A percentile compares a stretch with the other conserved stretches of the same genome.
Evolutionary conservation across 2,797 vertebrate genomes (phyloP).

Genomic region (Limnodromus scolopaceus): DNA sequence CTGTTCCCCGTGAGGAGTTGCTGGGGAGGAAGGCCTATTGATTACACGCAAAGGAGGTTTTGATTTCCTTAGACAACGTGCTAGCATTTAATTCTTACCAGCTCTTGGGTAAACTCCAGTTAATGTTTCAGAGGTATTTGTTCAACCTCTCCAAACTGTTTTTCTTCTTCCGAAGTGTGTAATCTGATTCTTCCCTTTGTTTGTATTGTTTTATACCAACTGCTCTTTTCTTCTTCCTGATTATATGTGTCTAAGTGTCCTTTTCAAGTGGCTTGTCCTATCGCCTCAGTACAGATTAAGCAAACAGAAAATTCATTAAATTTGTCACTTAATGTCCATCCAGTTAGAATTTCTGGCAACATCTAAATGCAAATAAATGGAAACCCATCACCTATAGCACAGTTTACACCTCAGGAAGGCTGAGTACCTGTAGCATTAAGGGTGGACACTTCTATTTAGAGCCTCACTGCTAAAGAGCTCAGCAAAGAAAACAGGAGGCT

Average conservation of each 20-base stretch:
- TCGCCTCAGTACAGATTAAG: neutral
- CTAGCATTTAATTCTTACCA: neutral
- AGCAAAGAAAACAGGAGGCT: neutral
- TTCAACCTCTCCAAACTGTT: neutral
- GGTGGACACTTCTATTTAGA: neutral
- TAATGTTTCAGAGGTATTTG: neutral
- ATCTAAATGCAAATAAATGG: neutral
- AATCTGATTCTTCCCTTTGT: neutral
- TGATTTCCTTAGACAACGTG: neutral
- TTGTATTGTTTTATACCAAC: neutral
- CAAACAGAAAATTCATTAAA: neutral
- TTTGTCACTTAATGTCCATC: neutral
- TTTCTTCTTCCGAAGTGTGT: neutral
- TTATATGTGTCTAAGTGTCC: neutral
- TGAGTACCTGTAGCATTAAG: neutral
- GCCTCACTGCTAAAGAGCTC: neutral
- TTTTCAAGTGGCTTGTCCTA: neutral
- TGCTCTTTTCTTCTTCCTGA: neutral
- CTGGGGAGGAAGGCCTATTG: neutral
- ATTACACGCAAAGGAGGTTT: neutral
- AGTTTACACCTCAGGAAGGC: neutral
- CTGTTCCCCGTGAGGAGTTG: neutral
- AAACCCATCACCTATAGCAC: neutral
- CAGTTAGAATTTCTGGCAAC: conserved; percentile 1
- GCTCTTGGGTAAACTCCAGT: neutral